Percentiles rank a stretch among this genome's conserved stretches.
phyloP scores from a whole-genome alignment of 1,140 invertebrate species.

The Zeugodacus cucurbitae region DNA sequence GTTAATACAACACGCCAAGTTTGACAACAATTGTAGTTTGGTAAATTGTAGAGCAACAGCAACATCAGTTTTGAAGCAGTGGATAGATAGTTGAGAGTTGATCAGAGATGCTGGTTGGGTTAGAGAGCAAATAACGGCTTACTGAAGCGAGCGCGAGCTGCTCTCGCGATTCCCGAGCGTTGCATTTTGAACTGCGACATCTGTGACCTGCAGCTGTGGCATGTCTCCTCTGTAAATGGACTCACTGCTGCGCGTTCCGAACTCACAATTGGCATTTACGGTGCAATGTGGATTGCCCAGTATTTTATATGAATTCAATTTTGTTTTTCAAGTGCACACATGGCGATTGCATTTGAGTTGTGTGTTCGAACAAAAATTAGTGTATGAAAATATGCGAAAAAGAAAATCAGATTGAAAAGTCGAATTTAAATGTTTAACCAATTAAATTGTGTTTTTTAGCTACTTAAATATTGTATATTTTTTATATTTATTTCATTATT shows the following conservation, averaged over 20 bases:
- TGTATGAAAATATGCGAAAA: conserved; percentile 39
- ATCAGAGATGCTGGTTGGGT: background rate
- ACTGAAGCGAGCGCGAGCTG: conserved; percentile 54
- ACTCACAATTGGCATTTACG: background rate
- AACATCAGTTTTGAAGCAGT: conserved; percentile 12
- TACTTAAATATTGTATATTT: background rate
- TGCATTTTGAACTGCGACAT: conserved; percentile 52
- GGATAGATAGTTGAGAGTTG: conserved; percentile 27
- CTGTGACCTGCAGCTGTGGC: conserved; percentile 55
- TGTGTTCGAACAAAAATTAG: conserved; percentile 39
- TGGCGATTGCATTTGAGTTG: conserved; percentile 31
- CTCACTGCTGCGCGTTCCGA: conserved; percentile 50
- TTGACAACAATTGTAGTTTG: conserved; percentile 7
- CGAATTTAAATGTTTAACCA: conserved; percentile 34
- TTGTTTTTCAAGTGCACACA: background rate
- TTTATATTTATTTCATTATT: background rate
- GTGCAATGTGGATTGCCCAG: background rate
- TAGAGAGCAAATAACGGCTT: conserved; percentile 47
- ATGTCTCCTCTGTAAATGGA: conserved; percentile 75
- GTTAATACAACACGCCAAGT: conserved; percentile 22
- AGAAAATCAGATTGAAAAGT: conserved; percentile 9
- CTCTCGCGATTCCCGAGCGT: conserved; percentile 49
- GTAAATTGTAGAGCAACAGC: conserved; percentile 11
- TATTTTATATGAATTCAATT: background rate
- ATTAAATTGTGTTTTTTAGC: conserved; percentile 16